Evolutionary conservation across 2,888 invertebrate species (phyloP).

Genomic region (Scaeva pyrastri): DNA sequence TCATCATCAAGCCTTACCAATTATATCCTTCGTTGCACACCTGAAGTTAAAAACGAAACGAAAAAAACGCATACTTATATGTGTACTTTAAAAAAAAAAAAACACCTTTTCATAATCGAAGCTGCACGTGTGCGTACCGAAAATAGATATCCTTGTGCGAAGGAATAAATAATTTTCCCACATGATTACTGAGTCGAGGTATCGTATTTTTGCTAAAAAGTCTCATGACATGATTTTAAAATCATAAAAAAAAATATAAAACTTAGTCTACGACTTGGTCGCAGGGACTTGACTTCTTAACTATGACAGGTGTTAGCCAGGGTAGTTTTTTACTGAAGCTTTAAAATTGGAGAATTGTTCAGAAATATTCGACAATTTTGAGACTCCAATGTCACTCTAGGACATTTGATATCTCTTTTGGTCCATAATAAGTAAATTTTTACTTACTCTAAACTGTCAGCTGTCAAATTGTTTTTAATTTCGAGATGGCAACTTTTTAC

Average conservation of each 20-base stretch:
- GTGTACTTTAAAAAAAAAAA: not conserved
- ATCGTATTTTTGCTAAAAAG: not conserved
- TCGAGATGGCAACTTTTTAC: too few relatives aligned
- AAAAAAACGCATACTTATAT: not conserved
- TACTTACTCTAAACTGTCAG: too few relatives aligned
- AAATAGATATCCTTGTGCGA: conserved; percentile 29
- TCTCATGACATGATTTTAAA: not conserved
- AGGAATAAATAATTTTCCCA: conserved; percentile 23
- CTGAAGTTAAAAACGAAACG: not conserved
- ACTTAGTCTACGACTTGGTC: not conserved
- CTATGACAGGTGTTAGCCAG: not conserved
- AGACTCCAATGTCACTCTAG: too few relatives aligned
- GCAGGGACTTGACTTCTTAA: not conserved
- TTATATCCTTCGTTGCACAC: conserved; percentile 14
- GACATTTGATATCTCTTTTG: too few relatives aligned
- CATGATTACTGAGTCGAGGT: not conserved
- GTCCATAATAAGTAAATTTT: too few relatives aligned
- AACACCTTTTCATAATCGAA: conserved; percentile 11
- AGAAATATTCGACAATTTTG: too few relatives aligned
- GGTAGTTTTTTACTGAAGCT: too few relatives aligned
- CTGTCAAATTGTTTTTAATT: too few relatives aligned
- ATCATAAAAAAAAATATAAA: not conserved
- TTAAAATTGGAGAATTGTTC: too few relatives aligned
- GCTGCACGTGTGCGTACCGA: not conserved
- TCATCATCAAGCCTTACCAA: conserved; percentile 5